These are phyloP conservation scores for Heliconius sara DNA, from an alignment of 2,888 invertebrate genomes.

Conservation along the genomic window DNA sequence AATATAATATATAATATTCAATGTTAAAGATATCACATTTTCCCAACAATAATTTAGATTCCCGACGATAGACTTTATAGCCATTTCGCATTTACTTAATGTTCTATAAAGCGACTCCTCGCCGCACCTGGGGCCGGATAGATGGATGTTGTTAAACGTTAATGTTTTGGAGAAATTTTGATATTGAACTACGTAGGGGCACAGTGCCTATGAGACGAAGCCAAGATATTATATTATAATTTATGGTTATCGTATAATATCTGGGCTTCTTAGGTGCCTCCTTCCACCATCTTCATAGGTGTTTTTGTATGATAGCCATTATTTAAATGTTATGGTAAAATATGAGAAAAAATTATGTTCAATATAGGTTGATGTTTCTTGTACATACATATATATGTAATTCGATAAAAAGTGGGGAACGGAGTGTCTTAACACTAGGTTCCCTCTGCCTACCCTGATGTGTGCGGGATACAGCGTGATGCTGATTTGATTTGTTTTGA, in stretches of 20 bases:
- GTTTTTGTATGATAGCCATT: not conserved
- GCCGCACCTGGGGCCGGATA: conserved; percentile 32
- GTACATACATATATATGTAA: not conserved
- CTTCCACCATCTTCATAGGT: too few relatives aligned
- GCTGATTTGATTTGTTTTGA: too few relatives aligned
- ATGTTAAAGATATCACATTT: not conserved
- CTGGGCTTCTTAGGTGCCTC: too few relatives aligned
- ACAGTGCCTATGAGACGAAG: not conserved
- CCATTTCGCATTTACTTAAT: conserved; percentile 42
- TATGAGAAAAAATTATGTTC: not conserved
- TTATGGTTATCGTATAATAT: too few relatives aligned
- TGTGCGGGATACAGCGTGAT: too few relatives aligned
- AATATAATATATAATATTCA: too few relatives aligned
- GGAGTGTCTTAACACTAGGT: too few relatives aligned
- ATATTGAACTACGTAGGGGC: conserved; percentile 3
- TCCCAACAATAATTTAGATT: not conserved
- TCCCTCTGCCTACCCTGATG: too few relatives aligned
- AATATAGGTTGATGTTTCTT: not conserved
- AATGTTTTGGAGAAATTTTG: conserved; percentile 23
- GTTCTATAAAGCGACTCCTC: conserved; percentile 33
- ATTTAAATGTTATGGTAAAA: not conserved
- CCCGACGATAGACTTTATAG: conserved; percentile 21
- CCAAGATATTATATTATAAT: not conserved
- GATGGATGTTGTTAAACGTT: not conserved
- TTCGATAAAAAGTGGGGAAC: too few relatives aligned